Conservation (phyloP, 37 sponge, comb jelly and placozoan species). For the Spongia lamella region DNA sequence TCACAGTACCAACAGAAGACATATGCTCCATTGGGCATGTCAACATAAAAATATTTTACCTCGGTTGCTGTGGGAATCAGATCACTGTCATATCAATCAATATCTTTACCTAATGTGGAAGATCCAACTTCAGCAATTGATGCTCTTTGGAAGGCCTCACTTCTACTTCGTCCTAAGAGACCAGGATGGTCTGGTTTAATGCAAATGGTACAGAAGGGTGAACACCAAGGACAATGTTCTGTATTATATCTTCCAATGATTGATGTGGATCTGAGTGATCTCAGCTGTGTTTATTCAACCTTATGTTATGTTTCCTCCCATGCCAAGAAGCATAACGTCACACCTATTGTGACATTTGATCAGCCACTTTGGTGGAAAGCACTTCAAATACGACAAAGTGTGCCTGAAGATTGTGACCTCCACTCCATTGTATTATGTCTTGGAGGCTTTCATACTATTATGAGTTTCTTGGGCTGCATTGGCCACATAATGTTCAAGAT, state of each 20-base stretch:
- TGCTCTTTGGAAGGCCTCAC: too few species aligned
- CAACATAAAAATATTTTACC: conserved; percentile 3
- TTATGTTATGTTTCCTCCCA: not conserved
- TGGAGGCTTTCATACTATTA: not conserved
- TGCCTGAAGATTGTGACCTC: conserved; percentile 2
- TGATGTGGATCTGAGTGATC: too few species aligned
- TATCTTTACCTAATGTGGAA: conserved; percentile 1
- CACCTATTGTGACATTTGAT: conserved; percentile 21
- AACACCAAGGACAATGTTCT: conserved; percentile 1
- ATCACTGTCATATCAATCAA: not conserved
- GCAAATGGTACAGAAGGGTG: conserved; percentile 17
- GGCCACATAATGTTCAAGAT: conserved; percentile 19
- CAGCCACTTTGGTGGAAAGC: conserved; percentile 10
- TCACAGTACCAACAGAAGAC: not conserved
- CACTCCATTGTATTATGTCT: too few species aligned
- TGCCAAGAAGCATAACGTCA: too few species aligned
- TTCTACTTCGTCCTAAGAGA: not conserved
- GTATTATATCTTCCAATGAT: too few species aligned
- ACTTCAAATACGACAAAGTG: not conserved
- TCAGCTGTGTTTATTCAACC: conserved; percentile 10
- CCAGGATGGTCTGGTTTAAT: conserved; percentile 37
- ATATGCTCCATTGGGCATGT: conserved; percentile 2
- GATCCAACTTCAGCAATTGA: conserved; percentile 12
- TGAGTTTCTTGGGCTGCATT: conserved; percentile 32
- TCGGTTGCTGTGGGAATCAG: not conserved